Evolutionary conservation across 2,888 invertebrate genomes (phyloP), one percentile per base, ranked within the genome.

Genomic region (Tachina grossa): DNA sequence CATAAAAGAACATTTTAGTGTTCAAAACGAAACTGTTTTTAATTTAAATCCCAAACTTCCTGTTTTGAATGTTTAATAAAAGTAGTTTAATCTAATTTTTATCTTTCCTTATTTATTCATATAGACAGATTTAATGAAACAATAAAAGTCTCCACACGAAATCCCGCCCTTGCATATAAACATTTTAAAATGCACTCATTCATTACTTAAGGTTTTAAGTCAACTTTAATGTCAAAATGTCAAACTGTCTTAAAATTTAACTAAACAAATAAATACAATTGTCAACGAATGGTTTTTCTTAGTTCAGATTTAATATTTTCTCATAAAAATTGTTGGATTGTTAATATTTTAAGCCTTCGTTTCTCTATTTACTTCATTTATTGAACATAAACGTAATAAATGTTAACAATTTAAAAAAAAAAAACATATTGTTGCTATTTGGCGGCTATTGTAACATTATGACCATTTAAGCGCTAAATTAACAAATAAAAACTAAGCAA

Each of bases 211-310:
- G 19, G n/a, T 41, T 68, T 78, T 14, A 76, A 76, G 55, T 47
- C 81, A 61, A 57, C 66, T 66, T 75, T 66, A 77, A 84, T 77
- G 57, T 69, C 19, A 55, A 65, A 55, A 75, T 85, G 82, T 85
- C 85, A 82, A 85, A 79, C 76, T 85, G 85, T 85, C 82, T 75
- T 59, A 71, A n/a, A 71, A 75, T 79, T 82, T 85, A 85, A 83
- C 79, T 66, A 83, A 83, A 31, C 31, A 31, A 31, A 76, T 53
- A 31, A 31, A 76, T 53, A 55, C 65, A 72, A 79, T 82, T 82
- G 82, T 82, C 82, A 78, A 59, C 68, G 78, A 75, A 59, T 63
- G 78, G 59, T 41, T 76, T 79, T 68, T 43, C 45, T 59, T 77
- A 49, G 14, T 76, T 57, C 16, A 68, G 9, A 39, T 66, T 76